phyloP scores from a whole-genome alignment of 2,113 vertebrate genomes.

The Pygoscelis antarcticus region DNA sequence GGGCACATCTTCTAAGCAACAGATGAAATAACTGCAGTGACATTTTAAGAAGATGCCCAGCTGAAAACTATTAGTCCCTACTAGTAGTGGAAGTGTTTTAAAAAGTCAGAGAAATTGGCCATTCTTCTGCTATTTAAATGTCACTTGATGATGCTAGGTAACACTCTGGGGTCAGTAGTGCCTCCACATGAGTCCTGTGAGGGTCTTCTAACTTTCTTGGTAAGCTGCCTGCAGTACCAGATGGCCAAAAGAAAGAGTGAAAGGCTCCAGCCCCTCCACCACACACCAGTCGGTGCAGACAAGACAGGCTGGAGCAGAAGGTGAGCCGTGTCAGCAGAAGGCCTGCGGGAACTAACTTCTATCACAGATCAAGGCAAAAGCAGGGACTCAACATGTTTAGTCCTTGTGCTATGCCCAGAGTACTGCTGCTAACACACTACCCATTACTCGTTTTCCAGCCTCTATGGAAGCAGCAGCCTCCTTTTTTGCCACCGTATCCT shows the following conservation, averaged over 20 bases:
- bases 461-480: neutral
- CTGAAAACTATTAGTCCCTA: neutral
- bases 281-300: neutral
- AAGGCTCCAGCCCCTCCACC: neutral
- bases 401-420: neutral
- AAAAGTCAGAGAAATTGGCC: neutral
- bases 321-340: neutral
- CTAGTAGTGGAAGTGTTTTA: neutral
- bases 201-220: neutral
- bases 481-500: neutral
- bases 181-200: neutral
- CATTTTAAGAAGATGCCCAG: neutral
- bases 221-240: neutral
- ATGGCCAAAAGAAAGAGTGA: neutral
- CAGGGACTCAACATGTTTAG: neutral
- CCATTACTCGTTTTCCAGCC: neutral
- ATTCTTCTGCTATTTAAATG: neutral
- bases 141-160: neutral
- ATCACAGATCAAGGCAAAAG: neutral
- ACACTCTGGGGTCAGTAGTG: neutral
- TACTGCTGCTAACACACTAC: neutral
- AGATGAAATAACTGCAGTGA: neutral
- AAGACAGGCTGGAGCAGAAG: neutral
- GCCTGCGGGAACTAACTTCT: neutral
- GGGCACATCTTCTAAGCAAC: neutral